These are phyloP conservation scores for Aurelia sp. DNA, from an alignment of 30 jellyfish, hydroid and myxozoan genomes.

Conservation along the genomic window DNA sequence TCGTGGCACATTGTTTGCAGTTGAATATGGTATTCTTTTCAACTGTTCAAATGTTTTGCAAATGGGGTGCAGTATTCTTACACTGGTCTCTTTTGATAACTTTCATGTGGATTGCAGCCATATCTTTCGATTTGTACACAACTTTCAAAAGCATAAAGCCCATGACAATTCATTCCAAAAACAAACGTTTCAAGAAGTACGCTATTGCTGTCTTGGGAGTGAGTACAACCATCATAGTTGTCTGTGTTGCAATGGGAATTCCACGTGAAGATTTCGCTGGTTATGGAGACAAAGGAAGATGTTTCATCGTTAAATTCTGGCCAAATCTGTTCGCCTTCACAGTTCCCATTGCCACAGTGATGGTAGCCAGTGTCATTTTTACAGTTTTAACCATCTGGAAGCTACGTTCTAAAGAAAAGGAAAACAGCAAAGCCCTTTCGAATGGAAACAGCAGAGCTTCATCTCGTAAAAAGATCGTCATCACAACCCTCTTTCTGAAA, in stretches of 20 bases:
- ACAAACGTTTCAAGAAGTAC: neutral
- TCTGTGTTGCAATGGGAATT: neutral
- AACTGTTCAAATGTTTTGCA: neutral
- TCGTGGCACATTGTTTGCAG: no score
- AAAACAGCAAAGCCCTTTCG: no score
- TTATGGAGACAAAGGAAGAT: neutral
- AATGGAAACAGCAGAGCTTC: no score
- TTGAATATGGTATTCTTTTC: no score
- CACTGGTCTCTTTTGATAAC: neutral
- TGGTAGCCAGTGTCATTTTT: no score
- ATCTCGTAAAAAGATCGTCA: neutral
- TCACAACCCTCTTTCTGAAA: neutral
- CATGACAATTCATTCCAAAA: neutral
- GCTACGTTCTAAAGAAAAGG: no score
- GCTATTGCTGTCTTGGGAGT: neutral
- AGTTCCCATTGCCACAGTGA: no score
- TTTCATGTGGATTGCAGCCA: slow-evolving; percentile 14
- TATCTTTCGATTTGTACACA: neutral
- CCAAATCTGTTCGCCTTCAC: no score
- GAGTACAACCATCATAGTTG: neutral
- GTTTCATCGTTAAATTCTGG: neutral
- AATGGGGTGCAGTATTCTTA: neutral
- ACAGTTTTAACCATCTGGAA: no score
- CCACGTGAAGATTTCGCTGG: neutral
- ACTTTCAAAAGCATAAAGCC: neutral